Evolutionary conservation across 2,888 invertebrate genomes (phyloP).

Genomic region (Sipha maydis): DNA sequence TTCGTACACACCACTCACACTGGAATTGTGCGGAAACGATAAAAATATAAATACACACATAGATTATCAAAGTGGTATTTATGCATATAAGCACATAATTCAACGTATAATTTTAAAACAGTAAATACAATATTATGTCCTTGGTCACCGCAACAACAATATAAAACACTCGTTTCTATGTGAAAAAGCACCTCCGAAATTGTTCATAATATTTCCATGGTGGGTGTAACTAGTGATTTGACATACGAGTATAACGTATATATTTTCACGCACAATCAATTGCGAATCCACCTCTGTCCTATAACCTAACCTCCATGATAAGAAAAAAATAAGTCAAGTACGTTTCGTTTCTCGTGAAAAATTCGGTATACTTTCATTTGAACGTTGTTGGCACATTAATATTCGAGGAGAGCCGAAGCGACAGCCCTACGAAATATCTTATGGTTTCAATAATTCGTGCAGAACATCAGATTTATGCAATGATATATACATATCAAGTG

Average conservation of each 20-base stretch:
- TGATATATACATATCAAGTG: background rate
- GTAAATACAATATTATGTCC: too few relatives aligned
- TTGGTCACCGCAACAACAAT: too few relatives aligned
- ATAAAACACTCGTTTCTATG: too few relatives aligned
- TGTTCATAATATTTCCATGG: too few relatives aligned
- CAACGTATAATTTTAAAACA: background rate
- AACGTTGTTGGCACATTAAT: slow-evolving; percentile 35
- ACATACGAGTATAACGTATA: too few relatives aligned
- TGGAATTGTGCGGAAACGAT: background rate
- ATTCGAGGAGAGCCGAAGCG: background rate
- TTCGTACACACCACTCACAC: background rate
- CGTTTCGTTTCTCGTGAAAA: background rate
- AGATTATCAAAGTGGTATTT: background rate
- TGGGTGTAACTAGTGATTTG: too few relatives aligned
- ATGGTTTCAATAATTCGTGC: slow-evolving; percentile 37
- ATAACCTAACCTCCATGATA: too few relatives aligned
- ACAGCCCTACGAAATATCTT: background rate
- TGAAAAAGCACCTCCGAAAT: too few relatives aligned
- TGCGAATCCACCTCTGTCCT: background rate
- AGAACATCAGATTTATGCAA: background rate
- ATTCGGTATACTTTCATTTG: background rate
- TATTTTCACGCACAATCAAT: background rate
- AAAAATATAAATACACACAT: background rate
- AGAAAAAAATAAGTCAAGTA: background rate
- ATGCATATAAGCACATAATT: background rate